Conservation (phyloP, 2,113 vertebrate species). For the Elachura formosa region DNA sequence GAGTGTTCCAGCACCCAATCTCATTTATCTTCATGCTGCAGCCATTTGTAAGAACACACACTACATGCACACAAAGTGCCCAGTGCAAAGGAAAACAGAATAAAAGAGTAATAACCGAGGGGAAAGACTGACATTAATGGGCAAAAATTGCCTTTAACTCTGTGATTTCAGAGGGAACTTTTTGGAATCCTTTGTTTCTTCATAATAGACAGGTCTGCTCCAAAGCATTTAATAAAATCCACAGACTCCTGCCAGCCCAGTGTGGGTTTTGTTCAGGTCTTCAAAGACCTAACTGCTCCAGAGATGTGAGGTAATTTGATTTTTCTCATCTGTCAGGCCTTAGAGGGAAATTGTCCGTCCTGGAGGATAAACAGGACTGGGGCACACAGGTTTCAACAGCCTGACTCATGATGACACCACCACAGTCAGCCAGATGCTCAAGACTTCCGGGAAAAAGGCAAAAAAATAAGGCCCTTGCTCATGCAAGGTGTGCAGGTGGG, state of each 20-base stretch:
- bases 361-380: background rate
- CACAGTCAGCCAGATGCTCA: background rate
- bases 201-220: background rate
- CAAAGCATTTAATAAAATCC: slow-evolving; percentile 15
- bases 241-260: background rate
- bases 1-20: background rate
- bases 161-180: background rate
- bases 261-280: background rate
- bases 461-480: background rate
- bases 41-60: slow-evolving; percentile 13
- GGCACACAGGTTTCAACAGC: background rate
- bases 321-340: background rate
- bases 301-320: slow-evolving; percentile 10
- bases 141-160: slow-evolving; percentile 5
- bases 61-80: background rate
- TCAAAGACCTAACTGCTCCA: slow-evolving; percentile 11
- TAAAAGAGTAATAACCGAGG: background rate
- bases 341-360: background rate
- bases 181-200: background rate
- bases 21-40: slow-evolving; percentile 42
- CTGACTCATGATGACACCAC: background rate
- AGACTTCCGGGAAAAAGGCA: background rate
- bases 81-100: background rate
- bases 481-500: background rate
- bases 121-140: background rate